Evolutionary conservation across 2,113 vertebrate species (phyloP).

Genomic region (Climacteris rufus): DNA sequence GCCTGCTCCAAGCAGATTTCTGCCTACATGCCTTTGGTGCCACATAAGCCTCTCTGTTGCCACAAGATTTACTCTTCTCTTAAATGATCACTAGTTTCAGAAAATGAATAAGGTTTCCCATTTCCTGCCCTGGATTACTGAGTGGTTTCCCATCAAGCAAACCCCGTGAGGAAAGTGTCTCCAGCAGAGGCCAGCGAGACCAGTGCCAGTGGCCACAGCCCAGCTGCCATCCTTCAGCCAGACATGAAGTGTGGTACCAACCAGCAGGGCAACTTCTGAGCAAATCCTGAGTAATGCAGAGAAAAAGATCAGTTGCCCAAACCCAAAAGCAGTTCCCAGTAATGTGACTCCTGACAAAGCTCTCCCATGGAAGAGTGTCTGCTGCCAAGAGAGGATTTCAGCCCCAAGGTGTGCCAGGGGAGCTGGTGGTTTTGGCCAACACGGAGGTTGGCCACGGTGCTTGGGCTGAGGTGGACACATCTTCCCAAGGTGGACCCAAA

Average conservation of each 20-base stretch:
- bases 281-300: background rate
- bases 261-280: background rate
- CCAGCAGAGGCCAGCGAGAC: background rate
- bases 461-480: background rate
- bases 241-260: background rate
- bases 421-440: background rate
- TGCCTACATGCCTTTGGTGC: background rate
- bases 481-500: background rate
- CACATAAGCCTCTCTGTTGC: background rate
- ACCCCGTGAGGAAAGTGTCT: background rate
- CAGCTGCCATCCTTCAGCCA: background rate
- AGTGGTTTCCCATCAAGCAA: background rate
- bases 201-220: background rate
- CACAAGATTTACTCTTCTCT: background rate
- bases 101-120: background rate
- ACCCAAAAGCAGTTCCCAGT: background rate
- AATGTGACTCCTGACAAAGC: background rate
- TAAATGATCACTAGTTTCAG: background rate
- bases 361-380: background rate
- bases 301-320: background rate
- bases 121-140: background rate
- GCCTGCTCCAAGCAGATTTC: background rate
- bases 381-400: background rate
- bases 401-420: background rate
- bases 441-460: background rate